Conservation (phyloP, 2,113 vertebrate genomes). For the Hiodon tergisus region DNA sequence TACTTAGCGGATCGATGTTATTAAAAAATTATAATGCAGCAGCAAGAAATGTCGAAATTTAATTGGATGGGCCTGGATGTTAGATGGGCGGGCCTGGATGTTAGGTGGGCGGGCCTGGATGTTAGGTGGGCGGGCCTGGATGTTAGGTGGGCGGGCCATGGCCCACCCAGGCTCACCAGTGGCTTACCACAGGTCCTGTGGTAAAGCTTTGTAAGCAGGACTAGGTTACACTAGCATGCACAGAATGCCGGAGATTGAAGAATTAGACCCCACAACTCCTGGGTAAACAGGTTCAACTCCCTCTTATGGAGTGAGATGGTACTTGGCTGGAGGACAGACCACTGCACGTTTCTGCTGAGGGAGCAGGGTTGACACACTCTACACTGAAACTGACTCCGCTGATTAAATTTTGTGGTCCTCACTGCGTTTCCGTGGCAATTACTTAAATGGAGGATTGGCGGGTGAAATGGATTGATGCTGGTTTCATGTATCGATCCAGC, state of each 20-base stretch:
- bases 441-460: constrained; percentile 43
- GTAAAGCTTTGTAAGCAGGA: no score
- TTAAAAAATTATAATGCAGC: no score
- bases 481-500: constrained; percentile 42
- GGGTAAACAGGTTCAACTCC: not conserved
- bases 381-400: constrained; percentile 16
- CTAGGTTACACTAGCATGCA: not conserved
- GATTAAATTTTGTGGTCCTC: constrained; percentile 28
- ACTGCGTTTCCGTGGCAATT: constrained; percentile 36
- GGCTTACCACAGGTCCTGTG: no score
- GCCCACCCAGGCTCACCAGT: no score
- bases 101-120: no score
- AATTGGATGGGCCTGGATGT: no score
- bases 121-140: no score
- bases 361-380: not conserved
- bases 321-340: constrained; percentile 11
- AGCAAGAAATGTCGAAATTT: no score
- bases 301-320: not conserved
- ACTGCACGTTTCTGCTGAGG: not conserved
- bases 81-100: no score
- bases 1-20: no score
- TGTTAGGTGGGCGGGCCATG: no score
- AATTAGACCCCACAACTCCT: not conserved
- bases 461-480: constrained; percentile 51
- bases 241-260: not conserved